phyloP scores from a whole-genome alignment of 2,797 vertebrate species.

The Pseudopleuronectes americanus region DNA sequence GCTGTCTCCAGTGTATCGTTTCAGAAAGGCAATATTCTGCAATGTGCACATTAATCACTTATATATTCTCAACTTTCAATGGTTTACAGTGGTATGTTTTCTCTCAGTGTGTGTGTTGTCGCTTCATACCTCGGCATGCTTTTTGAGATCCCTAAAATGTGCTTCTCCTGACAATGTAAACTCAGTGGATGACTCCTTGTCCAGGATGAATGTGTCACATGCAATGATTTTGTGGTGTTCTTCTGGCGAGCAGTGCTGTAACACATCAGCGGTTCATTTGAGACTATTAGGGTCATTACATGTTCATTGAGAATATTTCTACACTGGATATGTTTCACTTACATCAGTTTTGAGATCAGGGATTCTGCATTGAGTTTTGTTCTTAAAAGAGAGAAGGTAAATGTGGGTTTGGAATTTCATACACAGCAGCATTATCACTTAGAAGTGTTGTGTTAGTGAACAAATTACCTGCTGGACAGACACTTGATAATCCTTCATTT shows the following conservation, averaged over 20 bases:
- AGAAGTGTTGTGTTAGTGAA: too few species aligned
- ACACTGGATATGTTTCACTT: constrained; percentile 30
- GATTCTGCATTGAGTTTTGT: constrained; percentile 60
- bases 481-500: constrained; percentile 58
- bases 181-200: constrained; percentile 34
- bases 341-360: constrained; percentile 24
- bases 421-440: not conserved
- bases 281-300: not conserved
- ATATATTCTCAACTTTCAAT: not conserved
- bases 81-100: not conserved
- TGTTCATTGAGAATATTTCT: not conserved
- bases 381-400: constrained; percentile 53
- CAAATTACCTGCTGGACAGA: constrained; percentile 58
- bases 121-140: constrained; percentile 47
- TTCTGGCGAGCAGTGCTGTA: constrained; percentile 58
- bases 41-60: constrained; percentile 1
- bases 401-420: not conserved
- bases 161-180: constrained; percentile 56
- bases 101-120: not conserved
- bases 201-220: constrained; percentile 66
- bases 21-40: constrained; percentile 59
- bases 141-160: constrained; percentile 51
- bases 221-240: constrained; percentile 23
- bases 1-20: constrained; percentile 48
- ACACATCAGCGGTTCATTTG: constrained; percentile 11